Evolutionary conservation across 2,888 invertebrate genomes (phyloP), one percentile per base, ranked within the genome.

Genomic region (Euproctis similis): DNA sequence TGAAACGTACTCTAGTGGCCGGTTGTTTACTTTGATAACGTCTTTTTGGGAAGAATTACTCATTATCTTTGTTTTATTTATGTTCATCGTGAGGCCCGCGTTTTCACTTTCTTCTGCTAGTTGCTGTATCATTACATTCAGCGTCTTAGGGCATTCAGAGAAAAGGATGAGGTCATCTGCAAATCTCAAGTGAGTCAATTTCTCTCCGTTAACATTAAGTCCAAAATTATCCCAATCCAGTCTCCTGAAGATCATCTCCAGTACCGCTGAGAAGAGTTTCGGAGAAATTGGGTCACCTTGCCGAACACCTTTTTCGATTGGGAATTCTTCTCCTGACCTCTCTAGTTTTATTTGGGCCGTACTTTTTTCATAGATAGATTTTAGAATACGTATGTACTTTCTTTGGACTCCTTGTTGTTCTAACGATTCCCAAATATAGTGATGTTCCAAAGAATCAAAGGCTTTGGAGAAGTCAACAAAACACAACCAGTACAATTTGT

Each of bases 1-100:
- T 16, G 9, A 17, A 21, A 26, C 25, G 9, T 25, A 25, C 16
- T 26, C 30, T 17, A 26, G 9, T 4, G n/a, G n/a, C 6, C 21
- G 22, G 17, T 14, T 21, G 17, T 26, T 17, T 17, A 20, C n/a
- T 22, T 11, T 22, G 10, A 20, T 20, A 20, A 22, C 8, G 29
- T 10, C 20, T 14, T 3, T 14, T 14, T 14, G 14, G 4, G 14
- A 14, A 14, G 14, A 14, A 14, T 14, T 14, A 4, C 4, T 4
- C 14, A 14, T 14, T 4, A 14, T 14, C 6, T 14, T 14, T 4
- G 4, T 14, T 14, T 14, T 14, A 6, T 14, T 14, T 14, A 14
- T 4, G 14, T 14, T 14, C 14, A 14, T 14, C 6, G 14, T 14
- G 3, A 14, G 14, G 3, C 14, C 14, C 6, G 14, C 14, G 4